phyloP scores from a whole-genome alignment of 1,140 invertebrate genomes.

The Cyphomyrmex costatus region DNA sequence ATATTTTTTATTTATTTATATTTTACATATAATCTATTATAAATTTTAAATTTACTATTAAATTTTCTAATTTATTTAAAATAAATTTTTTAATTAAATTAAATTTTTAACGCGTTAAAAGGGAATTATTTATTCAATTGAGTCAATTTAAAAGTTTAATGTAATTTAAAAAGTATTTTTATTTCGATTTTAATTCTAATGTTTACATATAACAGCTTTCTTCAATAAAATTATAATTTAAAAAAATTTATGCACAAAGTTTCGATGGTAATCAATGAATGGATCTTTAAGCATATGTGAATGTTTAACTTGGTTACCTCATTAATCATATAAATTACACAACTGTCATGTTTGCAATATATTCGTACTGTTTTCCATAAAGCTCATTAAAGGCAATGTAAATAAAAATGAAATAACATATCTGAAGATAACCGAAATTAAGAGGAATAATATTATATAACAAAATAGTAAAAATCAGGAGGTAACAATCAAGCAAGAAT shows the following conservation, averaged over 20 bases:
- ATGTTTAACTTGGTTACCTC: not conserved
- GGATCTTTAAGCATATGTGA: not conserved
- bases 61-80: conserved; percentile 18
- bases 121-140: not conserved
- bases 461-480: not conserved
- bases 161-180: not conserved
- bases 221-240: conserved; percentile 21
- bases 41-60: not conserved
- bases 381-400: not conserved
- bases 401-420: conserved; percentile 3
- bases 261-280: not conserved
- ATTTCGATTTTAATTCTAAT: conserved; percentile 3
- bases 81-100: conserved; percentile 2
- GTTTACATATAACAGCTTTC: not conserved
- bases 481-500: not conserved
- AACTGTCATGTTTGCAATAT: not conserved
- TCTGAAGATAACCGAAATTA: not conserved
- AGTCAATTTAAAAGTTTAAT: not conserved
- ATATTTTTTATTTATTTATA: no score
- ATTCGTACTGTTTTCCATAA: not conserved
- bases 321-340: not conserved
- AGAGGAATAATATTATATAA: not conserved
- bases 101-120: not conserved
- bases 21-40: no score
- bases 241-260: not conserved